phyloP scores from a whole-genome alignment of 2,888 invertebrate species.

The Dromius quadrimaculatus region DNA sequence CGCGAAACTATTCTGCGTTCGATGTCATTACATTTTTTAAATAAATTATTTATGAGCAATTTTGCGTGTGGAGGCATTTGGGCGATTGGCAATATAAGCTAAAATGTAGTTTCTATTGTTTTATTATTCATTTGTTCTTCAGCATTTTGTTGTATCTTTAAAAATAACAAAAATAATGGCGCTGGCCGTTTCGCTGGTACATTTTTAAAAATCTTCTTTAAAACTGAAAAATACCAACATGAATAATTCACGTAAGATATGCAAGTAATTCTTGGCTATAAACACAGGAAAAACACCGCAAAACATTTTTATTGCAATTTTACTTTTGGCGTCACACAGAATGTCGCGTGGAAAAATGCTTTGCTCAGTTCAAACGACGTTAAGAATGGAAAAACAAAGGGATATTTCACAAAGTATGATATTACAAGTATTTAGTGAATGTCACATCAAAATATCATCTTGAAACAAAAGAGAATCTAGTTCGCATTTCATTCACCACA shows the following conservation, averaged over 20 bases:
- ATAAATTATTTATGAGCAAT: too few relatives aligned
- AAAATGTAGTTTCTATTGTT: too few relatives aligned
- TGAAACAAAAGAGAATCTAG: not conserved
- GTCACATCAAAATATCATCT: constrained; percentile 1
- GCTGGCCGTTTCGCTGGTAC: too few relatives aligned
- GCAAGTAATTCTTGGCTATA: constrained; percentile 35
- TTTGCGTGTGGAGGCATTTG: too few relatives aligned
- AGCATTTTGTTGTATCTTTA: too few relatives aligned
- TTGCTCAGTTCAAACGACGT: constrained; percentile 26
- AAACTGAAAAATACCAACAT: constrained; percentile 29
- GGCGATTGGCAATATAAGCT: too few relatives aligned
- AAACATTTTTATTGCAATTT: constrained; percentile 34
- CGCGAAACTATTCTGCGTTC: too few relatives aligned
- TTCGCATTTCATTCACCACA: not conserved
- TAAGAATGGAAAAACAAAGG: constrained; percentile 28
- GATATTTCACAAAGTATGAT: constrained; percentile 22
- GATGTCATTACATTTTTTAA: too few relatives aligned
- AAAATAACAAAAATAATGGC: too few relatives aligned
- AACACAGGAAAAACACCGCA: constrained; percentile 36
- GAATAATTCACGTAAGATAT: constrained; percentile 28
- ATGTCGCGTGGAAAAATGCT: constrained; percentile 38
- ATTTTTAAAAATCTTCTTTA: constrained; percentile 14
- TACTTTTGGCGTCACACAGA: constrained; percentile 11
- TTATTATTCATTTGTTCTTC: too few relatives aligned
- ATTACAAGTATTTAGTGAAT: constrained; percentile 16